These are phyloP conservation scores for Papilio helenus DNA, from an alignment of 1,140 invertebrate species.

Conservation along the genomic window DNA sequence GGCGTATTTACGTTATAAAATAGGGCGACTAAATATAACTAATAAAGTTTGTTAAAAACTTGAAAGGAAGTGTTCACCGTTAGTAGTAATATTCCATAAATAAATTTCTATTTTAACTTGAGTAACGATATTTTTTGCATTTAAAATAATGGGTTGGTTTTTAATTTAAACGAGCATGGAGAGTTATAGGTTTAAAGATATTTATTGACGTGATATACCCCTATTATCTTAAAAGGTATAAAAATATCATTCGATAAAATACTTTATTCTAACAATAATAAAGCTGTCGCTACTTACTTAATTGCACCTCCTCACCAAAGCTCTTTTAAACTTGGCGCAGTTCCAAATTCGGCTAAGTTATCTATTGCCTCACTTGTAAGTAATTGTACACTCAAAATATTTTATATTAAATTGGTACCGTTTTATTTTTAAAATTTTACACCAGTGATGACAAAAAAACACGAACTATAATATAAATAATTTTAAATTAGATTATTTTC, in stretches of 20 bases:
- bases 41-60: conserved; percentile 31
- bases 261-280: conserved; percentile 6
- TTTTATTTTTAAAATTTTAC: not conserved
- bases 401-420: conserved; percentile 1
- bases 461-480: not conserved
- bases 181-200: too few species aligned
- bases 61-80: conserved; percentile 6
- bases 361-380: conserved; percentile 12
- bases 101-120: not conserved
- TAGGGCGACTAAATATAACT: conserved; percentile 34
- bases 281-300: conserved; percentile 24
- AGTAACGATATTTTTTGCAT: not conserved
- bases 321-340: conserved; percentile 18
- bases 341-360: conserved; percentile 8
- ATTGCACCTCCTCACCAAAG: conserved; percentile 10
- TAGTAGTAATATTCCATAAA: conserved; percentile 1
- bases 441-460: not conserved
- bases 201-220: too few species aligned
- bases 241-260: conserved; percentile 6
- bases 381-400: conserved; percentile 21
- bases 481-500: not conserved
- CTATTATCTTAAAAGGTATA: not conserved
- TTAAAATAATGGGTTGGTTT: not conserved
- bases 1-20: conserved; percentile 32
- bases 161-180: not conserved